Evolutionary conservation across 2,888 invertebrate species (phyloP).

Genomic region (Drosophila mayaguana): DNA sequence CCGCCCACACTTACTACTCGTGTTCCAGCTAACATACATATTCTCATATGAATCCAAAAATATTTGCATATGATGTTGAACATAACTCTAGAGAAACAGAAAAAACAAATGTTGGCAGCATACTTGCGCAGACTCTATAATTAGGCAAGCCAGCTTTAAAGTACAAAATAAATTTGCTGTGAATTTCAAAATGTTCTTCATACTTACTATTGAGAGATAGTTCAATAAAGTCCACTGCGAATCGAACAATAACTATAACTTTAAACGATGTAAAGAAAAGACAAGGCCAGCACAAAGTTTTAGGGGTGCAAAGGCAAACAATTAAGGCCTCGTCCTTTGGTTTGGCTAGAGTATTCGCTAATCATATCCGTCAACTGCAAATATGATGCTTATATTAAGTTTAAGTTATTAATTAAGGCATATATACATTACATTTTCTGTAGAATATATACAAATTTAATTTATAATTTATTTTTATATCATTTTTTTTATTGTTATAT

Average conservation of each 20-base stretch:
- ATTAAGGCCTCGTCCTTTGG: too few relatives aligned
- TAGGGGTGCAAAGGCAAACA: too few relatives aligned
- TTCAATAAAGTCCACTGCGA: background rate
- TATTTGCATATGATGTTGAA: conserved; percentile 8
- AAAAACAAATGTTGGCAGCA: background rate
- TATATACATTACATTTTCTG: too few relatives aligned
- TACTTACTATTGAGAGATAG: too few relatives aligned
- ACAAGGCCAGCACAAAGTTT: background rate
- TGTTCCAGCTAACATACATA: too few relatives aligned
- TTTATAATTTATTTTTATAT: too few relatives aligned
- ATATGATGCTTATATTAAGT: too few relatives aligned
- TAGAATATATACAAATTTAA: too few relatives aligned
- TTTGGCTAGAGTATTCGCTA: too few relatives aligned
- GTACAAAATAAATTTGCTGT: background rate
- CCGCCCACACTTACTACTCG: background rate
- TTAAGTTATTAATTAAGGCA: too few relatives aligned
- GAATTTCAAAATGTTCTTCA: background rate
- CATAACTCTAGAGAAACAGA: background rate
- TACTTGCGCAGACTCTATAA: conserved; percentile 3
- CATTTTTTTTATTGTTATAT: too few relatives aligned
- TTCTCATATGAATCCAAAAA: conserved; percentile 4
- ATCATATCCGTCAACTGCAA: too few relatives aligned
- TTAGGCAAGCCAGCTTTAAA: background rate
- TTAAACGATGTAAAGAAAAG: background rate
- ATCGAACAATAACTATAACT: background rate